Evolutionary conservation across 1,140 invertebrate species (phyloP), one percentile per base, ranked within the genome.

Genomic region (Phymastichus coffea): DNA sequence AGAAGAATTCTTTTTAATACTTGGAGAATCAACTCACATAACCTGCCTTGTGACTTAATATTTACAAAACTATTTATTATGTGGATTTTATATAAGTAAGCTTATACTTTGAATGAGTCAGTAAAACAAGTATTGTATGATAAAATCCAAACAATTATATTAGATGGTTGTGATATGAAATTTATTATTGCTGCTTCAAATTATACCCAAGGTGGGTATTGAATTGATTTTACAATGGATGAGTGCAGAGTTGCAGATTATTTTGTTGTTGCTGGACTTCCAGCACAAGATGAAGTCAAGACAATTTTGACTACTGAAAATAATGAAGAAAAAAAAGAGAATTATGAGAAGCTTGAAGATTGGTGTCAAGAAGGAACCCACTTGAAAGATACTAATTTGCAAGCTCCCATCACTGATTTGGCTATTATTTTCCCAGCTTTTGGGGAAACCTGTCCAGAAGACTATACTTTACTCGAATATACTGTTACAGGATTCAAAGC

Each of bases 191-290:
- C 35, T 59, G 14, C 26, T 38, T 8, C 47, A 53, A 38, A 26
- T 54, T 47, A 9, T 9, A 54, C 51, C 57, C 57, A 54, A 30
- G 54, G 43, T 48, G 57, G 57, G 57, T 54, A 37, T 47, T 60
- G 48, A 54, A 54, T 23, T 12, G 9, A 53, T 38, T 33, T 57
- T 17, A 44, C 26, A 38, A 92, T 92, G 90, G 91, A 92, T 70
- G 91, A 92, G 68, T 82, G 88, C 70, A 83, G 88, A 75, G 88
- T 93, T 47, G 90, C 89, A 17, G 91, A 99, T 81, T 98, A 98
- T 81, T 99, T 99, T 85, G 95, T 99, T 57, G 90, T 99, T 35
- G 95, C 95, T 73, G 97, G 97, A 15, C 81, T 99, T 70, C 90
- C 93, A 9, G 89, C 91, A 28, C 85, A 92, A 38, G 74, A 78